Evolutionary conservation across 2,888 invertebrate genomes (phyloP).

Genomic region (Polydrusus tereticollis): DNA sequence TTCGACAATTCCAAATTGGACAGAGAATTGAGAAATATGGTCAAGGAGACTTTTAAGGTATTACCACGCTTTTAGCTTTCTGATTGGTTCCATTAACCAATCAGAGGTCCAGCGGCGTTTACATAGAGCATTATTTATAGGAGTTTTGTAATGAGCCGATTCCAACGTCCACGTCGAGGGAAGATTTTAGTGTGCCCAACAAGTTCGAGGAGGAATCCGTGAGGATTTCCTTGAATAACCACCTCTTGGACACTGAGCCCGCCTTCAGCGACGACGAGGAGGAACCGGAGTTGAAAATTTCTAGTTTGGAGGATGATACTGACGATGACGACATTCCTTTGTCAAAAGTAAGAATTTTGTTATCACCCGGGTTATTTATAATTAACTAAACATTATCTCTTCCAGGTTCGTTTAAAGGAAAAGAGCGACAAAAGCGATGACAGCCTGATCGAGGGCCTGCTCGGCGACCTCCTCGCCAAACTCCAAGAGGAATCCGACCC

Average conservation of each 20-base stretch:
- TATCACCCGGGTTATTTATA: no score
- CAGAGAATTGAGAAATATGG: constrained; percentile 84
- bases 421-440: constrained; percentile 64
- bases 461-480: constrained; percentile 71
- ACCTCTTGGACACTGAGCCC: constrained; percentile 75
- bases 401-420: constrained; percentile 70
- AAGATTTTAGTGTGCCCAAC: constrained; percentile 60
- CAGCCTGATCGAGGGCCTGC: constrained; percentile 70
- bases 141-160: constrained; percentile 53
- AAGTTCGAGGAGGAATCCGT: constrained; percentile 46
- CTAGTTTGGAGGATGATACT: constrained; percentile 72
- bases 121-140: constrained; percentile 49
- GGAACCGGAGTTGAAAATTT: constrained; percentile 67
- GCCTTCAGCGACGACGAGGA: constrained; percentile 91
- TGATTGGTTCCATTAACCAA: no score
- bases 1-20: constrained; percentile 92
- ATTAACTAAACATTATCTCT: no score
- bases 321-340: constrained; percentile 84
- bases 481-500: constrained; percentile 72
- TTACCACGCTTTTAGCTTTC: no score
- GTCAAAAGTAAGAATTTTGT: constrained; percentile 82
- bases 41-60: constrained; percentile 92
- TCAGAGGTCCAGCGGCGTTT: not conserved
- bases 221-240: constrained; percentile 62
- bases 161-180: constrained; percentile 70